Percentiles rank a stretch among this genome's conserved stretches.
Evolutionary conservation across 2,797 vertebrate species (phyloP).

Genomic region (Sebastes itinus): DNA sequence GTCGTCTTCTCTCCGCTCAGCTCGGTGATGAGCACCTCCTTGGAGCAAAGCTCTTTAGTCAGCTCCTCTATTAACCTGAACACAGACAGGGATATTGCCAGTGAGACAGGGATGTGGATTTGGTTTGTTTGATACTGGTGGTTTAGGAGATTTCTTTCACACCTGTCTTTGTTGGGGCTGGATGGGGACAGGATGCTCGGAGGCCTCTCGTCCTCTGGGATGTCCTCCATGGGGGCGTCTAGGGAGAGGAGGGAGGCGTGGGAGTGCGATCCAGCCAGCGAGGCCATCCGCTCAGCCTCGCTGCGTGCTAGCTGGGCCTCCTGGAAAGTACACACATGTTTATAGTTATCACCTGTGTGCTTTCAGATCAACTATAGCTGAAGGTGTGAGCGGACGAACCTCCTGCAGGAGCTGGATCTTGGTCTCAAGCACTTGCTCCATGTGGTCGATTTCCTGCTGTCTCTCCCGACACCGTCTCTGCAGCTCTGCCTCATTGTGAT

Average conservation of each 20-base stretch:
- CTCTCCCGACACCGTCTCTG: conserved; percentile 86
- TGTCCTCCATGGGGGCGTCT: conserved; percentile 83
- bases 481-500: conserved; percentile 89
- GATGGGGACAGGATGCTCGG: conserved; percentile 56
- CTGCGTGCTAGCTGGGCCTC: conserved; percentile 89
- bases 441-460: conserved; percentile 91
- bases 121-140: background rate
- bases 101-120: background rate
- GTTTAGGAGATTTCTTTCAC: background rate
- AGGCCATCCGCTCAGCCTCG: conserved; percentile 85
- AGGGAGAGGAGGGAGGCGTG: conserved; percentile 83
- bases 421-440: conserved; percentile 89
- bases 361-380: background rate
- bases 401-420: conserved; percentile 94
- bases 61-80: conserved; percentile 88
- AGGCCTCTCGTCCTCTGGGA: conserved; percentile 69
- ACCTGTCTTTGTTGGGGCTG: conserved; percentile 85
- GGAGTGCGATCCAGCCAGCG: conserved; percentile 85
- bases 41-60: conserved; percentile 81
- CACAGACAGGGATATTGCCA: background rate
- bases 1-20: conserved; percentile 83
- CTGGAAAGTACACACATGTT: conserved; percentile 65
- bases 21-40: conserved; percentile 80
- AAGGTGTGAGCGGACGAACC: conserved; percentile 71
- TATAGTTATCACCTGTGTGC: background rate